Evolutionary conservation across 2,113 vertebrate species (phyloP).

Genomic region (Chroicocephalus ridibundus): DNA sequence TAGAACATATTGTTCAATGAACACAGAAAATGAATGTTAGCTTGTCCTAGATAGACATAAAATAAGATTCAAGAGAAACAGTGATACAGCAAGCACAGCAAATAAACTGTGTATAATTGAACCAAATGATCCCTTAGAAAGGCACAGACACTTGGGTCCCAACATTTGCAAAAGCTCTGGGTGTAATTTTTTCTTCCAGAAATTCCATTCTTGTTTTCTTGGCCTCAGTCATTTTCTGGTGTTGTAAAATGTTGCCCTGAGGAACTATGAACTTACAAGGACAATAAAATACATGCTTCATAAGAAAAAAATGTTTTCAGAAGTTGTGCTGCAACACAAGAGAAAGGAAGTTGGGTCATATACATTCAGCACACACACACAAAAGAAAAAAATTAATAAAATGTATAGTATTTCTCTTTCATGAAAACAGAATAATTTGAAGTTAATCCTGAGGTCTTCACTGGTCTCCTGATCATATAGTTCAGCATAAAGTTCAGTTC

Average conservation of each 20-base stretch:
- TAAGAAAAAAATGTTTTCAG: neutral
- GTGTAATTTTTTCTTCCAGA: neutral
- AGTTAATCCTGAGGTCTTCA: neutral
- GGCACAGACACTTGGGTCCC: neutral
- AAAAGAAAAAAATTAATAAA: neutral
- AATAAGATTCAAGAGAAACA: neutral
- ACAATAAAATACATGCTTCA: neutral
- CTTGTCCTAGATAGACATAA: neutral
- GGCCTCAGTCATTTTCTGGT: neutral
- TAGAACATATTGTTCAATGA: slow-evolving; percentile 5
- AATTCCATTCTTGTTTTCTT: neutral
- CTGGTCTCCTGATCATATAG: neutral
- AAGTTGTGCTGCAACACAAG: neutral
- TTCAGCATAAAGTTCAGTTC: neutral
- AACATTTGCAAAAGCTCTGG: neutral
- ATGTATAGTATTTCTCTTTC: neutral
- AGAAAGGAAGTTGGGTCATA: neutral
- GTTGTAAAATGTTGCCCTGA: neutral
- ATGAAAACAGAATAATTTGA: neutral
- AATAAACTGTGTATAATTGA: neutral
- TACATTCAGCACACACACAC: neutral
- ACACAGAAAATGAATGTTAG: neutral
- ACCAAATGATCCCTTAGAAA: neutral
- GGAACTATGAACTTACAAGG: neutral
- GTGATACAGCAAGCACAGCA: neutral